phyloP scores from a whole-genome alignment of 2,888 invertebrate species.

The Machimus rusticus region DNA sequence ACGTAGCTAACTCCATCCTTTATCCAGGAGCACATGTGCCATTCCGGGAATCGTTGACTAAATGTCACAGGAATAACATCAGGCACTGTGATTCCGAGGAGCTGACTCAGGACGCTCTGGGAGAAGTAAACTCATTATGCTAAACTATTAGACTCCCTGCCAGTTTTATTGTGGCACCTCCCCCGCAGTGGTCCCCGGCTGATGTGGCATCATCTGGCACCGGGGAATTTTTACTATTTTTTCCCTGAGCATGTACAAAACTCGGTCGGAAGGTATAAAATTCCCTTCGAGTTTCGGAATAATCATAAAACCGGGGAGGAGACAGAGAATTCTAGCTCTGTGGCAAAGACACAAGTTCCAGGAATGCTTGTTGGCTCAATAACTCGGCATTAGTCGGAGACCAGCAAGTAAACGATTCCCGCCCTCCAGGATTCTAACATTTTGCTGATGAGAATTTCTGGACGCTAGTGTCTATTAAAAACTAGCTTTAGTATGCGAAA shows the following conservation, averaged over 20 bases:
- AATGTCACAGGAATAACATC: slow-evolving; percentile 37
- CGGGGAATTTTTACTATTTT: background rate
- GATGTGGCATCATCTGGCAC: slow-evolving; percentile 36
- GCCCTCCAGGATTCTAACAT: background rate
- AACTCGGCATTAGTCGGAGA: background rate
- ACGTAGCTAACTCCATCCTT: slow-evolving; percentile 22
- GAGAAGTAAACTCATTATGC: slow-evolving; percentile 39
- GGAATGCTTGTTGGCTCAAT: background rate
- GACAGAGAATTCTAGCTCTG: background rate
- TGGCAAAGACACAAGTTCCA: background rate
- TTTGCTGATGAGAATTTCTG: background rate
- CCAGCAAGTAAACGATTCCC: background rate
- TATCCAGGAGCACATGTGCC: slow-evolving; percentile 34
- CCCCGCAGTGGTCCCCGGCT: background rate
- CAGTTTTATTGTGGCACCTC: slow-evolving; percentile 30
- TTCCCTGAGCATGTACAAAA: background rate
- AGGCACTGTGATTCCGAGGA: slow-evolving; percentile 35
- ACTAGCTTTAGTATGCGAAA: background rate
- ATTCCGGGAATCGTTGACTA: slow-evolving; percentile 30
- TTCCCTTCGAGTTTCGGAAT: background rate
- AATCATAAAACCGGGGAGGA: background rate
- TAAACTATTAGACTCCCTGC: slow-evolving; percentile 35
- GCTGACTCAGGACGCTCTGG: slow-evolving; percentile 14
- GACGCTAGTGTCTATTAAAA: background rate
- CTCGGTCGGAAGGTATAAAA: background rate